These are phyloP conservation scores for Brachionus paranguensis DNA, from an alignment of 1,140 invertebrate genomes.

Conservation along the genomic window DNA sequence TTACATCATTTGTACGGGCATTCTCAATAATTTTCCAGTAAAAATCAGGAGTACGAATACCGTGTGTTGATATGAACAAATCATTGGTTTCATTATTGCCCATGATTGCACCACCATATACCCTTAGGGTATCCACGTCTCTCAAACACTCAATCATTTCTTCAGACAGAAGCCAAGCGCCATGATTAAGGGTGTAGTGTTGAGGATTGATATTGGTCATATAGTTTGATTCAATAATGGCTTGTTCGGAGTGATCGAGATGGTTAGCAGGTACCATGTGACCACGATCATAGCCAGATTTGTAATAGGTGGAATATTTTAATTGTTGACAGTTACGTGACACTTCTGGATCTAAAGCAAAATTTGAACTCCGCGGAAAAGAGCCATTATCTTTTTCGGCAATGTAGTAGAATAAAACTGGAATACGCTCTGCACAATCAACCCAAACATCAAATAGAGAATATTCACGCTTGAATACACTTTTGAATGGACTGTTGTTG, in stretches of 20 bases:
- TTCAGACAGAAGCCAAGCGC: not conserved
- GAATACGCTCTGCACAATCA: not conserved
- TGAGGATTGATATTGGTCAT: not conserved
- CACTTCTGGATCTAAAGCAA: not conserved
- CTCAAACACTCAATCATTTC: not conserved
- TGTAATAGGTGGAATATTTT: not conserved
- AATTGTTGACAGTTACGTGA: not conserved
- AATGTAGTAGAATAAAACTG: not conserved
- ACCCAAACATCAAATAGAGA: not conserved
- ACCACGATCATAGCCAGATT: not conserved
- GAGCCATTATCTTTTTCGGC: not conserved
- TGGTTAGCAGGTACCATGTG: not conserved
- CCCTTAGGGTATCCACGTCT: not conserved
- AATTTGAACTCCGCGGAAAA: not conserved
- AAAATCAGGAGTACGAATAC: not conserved
- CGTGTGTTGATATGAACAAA: not conserved
- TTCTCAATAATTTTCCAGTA: constrained; percentile 8
- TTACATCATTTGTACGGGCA: not conserved
- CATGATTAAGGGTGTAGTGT: not conserved
- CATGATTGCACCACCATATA: not conserved
- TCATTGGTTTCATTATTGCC: not conserved
- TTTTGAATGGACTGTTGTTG: constrained; percentile 6
- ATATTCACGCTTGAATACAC: not conserved
- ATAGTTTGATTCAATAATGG: not conserved
- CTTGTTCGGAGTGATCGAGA: not conserved